Conservation (phyloP, 1,140 invertebrate species). For the Pseudomyrmex flavicornis region DNA sequence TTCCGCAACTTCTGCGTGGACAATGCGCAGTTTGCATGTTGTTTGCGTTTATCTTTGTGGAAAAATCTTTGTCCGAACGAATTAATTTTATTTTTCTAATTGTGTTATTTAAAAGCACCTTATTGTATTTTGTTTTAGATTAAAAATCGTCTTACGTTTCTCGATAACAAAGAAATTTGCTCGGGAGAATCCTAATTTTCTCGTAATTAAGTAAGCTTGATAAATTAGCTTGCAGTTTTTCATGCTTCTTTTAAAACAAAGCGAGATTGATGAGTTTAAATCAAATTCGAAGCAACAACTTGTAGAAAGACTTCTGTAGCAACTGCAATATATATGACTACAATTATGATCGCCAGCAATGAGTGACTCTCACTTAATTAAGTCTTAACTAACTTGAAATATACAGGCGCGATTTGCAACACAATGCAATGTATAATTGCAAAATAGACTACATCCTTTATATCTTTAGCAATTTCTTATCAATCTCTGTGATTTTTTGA, state of each 20-base stretch:
- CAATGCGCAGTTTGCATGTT: not conserved
- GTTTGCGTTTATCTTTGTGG: not conserved
- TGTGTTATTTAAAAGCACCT: not conserved
- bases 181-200: not conserved
- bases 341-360: conserved; percentile 38
- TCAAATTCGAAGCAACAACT: not conserved
- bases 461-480: conserved; percentile 7
- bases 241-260: not conserved
- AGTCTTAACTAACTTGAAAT: conserved; percentile 39
- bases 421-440: conserved; percentile 1
- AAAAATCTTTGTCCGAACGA: not conserved
- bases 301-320: conserved; percentile 2
- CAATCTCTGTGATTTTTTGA: not conserved
- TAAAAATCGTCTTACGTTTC: not conserved
- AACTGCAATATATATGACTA: not conserved
- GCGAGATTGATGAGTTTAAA: not conserved
- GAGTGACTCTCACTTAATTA: conserved; percentile 40
- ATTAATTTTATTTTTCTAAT: conserved; percentile 1
- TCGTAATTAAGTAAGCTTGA: not conserved
- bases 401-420: conserved; percentile 8
- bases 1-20: not conserved
- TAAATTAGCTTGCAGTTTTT: not conserved
- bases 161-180: not conserved
- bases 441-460: not conserved
- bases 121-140: not conserved